Base-by-base conservation (phyloP, 2,113 vertebrate genomes). In the Phrynosoma blainvillii region DNA sequence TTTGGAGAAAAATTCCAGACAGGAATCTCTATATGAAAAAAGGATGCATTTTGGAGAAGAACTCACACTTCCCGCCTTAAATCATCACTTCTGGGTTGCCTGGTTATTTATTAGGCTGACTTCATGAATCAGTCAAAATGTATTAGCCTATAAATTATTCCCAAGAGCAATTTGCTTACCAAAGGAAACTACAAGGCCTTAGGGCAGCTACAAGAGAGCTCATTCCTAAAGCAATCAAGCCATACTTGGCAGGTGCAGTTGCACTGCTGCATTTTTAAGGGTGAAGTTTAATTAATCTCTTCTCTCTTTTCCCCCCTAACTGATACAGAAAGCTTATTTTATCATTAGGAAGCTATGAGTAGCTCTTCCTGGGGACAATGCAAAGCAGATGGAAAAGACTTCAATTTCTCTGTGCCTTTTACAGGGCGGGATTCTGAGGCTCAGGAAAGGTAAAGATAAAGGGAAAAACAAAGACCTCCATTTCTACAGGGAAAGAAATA, bases 121-220 rank as follows among this genome's bases (percentile, higher is more conserved):
- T 82, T 90, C 30, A 65, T 12, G 81, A 89, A 92, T 94, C 92
- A 90, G 93, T 93, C 81, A 92, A 71, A 82, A 91, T 89, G 90
- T 94, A 93, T 93, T 94, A 94, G 82, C 78, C 87, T 90, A 27
- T 52, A 89, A 82, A 84, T 82, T 94, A 87, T 88, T 93, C 54
- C 74, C 76, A 86, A 90, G 84, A 76, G 86, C 89, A 89, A 88
- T 95, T 94, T 91, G 14, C 87, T 90, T 91, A 84, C 16, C 40
- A 75, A 92, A 90, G 85, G 83, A 84, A 93, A 92, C 87, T 79
- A 32, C 84, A 81, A 70, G 85, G 86, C 65, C 30, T 42, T 52
- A 59, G 54, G 74, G 90, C 93, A 88, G 56, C 77, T 40, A 32
- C 36, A 90, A 84, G 70, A 86, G 85, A 91, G 85, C 78, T 93